phyloP scores from a whole-genome alignment of 2,888 invertebrate genomes.

The Incurvaria masculella region DNA sequence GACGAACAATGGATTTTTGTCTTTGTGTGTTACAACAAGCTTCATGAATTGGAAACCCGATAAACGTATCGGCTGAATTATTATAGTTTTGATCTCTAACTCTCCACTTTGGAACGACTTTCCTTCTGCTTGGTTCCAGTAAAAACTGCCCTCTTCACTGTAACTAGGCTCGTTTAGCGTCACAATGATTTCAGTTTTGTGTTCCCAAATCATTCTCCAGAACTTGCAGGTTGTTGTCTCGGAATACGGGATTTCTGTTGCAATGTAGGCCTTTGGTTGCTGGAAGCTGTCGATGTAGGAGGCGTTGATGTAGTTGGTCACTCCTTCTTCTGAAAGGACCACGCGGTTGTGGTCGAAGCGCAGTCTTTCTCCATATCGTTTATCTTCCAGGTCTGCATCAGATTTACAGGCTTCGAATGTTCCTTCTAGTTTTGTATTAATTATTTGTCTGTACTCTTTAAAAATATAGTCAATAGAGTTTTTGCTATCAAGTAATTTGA shows the following conservation, averaged over 20 bases:
- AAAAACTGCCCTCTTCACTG: neutral
- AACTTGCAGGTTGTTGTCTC: too few species aligned
- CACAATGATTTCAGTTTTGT: slow-evolving; percentile 6
- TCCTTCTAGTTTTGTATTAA: too few species aligned
- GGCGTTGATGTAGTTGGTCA: slow-evolving; percentile 4
- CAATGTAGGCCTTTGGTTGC: slow-evolving; percentile 3
- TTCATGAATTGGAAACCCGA: slow-evolving; percentile 5
- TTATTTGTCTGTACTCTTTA: too few species aligned
- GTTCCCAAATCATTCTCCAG: too few species aligned
- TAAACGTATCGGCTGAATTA: too few species aligned
- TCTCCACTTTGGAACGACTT: too few species aligned
- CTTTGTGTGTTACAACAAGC: slow-evolving; percentile 5
- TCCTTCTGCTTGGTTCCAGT: too few species aligned
- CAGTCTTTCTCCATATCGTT: neutral
- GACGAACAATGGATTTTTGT: slow-evolving; percentile 4
- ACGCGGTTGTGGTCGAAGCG: slow-evolving; percentile 7
- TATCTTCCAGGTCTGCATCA: too few species aligned
- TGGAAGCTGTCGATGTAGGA: slow-evolving; percentile 5
- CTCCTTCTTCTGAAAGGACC: slow-evolving; percentile 2
- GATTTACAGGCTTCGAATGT: too few species aligned
- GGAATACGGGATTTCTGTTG: too few species aligned
- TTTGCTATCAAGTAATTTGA: slow-evolving; percentile 3
- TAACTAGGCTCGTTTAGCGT: slow-evolving; percentile 7
- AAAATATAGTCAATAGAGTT: slow-evolving; percentile 1
- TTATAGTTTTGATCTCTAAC: too few species aligned